Evolutionary conservation across 1,140 invertebrate species (phyloP), one percentile per base, ranked within the genome.

Genomic region (Arctopsyche grandis): DNA sequence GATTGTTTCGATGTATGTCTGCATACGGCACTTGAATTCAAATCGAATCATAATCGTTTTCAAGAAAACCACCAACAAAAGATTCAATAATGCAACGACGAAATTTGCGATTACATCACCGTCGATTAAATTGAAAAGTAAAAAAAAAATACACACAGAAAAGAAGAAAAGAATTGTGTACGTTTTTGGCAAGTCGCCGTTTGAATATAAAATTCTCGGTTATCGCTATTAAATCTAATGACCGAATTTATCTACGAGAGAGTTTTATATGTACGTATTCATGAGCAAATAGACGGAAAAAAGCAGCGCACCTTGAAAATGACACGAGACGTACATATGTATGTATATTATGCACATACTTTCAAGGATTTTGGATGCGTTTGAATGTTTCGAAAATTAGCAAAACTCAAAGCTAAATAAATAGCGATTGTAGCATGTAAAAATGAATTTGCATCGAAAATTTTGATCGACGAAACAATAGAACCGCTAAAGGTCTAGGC

Each of bases 121-220:
- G 48, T 4, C 48, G 48, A 38, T 7, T 38, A 7, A 52, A 52
- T 52, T 16, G 4, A 52, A 14, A 46, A 46, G 44, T 46, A 12
- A 46, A 46, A 7, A 46, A 46, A 46, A n/a, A n/a, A n/a, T 46
- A 46, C 44, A 46, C 5, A 46, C 44, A 46, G 44, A 46, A 46
- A 7, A 10, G 58, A 22, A 10, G 21, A 63, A 22, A 66, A 66
- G 24, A 66, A 66, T 29, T 66, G 10, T 26, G 63, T 26, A 26
- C 63, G 63, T 29, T 26, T 66, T 66, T 24, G 63, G 21, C 12
- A 19, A 19, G 12, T 63, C 19, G 58, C 24, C 21, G 63, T 66
- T 9, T 66, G 63, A 66, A 66, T 66, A 22, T n/a, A 12, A 66
- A 66, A 66, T 66, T 14, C 21, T 66, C 12, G 22, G 63, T 66